Evolutionary conservation across 2,113 vertebrate genomes (phyloP).

Genomic region (Columba janthina): DNA sequence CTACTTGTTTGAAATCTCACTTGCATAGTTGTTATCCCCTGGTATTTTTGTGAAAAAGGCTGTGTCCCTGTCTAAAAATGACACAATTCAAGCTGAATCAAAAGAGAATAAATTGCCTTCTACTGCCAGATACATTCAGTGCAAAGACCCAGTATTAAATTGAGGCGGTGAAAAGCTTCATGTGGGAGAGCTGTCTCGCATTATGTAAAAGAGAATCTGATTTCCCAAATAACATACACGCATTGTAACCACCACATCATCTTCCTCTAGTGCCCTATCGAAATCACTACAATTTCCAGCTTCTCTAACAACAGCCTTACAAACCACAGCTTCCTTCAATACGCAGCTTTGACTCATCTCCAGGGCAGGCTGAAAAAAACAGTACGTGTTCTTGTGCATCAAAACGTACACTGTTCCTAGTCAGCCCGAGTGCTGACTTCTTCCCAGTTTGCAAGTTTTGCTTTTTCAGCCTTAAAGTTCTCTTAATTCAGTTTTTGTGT

Average conservation of each 20-base stretch:
- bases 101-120: background rate
- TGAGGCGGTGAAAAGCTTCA: background rate
- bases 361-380: background rate
- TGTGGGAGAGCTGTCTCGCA: conserved; percentile 30
- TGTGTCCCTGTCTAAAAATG: background rate
- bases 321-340: conserved; percentile 29
- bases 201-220: conserved; percentile 41
- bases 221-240: background rate
- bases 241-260: background rate
- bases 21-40: background rate
- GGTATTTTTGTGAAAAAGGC: background rate
- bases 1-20: background rate
- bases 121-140: background rate
- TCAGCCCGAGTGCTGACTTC: background rate
- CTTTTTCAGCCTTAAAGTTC: background rate
- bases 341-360: background rate
- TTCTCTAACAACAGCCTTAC: background rate
- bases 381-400: background rate
- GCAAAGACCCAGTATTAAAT: background rate
- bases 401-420: background rate
- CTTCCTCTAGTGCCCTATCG: background rate
- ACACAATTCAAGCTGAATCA: background rate
- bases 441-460: background rate
- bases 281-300: conserved; percentile 40
- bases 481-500: background rate